Evolutionary conservation across 2,888 invertebrate species (phyloP).

Genomic region (Gerris lacustris): DNA sequence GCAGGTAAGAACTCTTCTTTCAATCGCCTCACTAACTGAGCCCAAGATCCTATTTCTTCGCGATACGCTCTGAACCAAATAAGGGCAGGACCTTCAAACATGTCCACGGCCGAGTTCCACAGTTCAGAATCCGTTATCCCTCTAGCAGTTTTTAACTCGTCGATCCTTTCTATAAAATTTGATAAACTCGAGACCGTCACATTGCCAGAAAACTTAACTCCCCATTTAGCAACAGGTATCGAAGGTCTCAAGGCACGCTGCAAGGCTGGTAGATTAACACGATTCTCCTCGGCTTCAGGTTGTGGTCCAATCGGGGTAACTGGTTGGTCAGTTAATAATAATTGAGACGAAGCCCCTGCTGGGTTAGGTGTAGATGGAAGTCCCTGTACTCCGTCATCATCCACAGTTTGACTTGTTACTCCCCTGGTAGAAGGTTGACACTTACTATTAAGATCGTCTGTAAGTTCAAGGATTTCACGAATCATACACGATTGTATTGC

Average conservation of each 20-base stretch:
- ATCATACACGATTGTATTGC: not conserved
- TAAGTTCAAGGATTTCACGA: not conserved
- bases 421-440: no score
- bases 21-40: conserved; percentile 11
- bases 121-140: conserved; percentile 23
- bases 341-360: no score
- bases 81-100: conserved; percentile 27
- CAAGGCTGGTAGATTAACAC: not conserved
- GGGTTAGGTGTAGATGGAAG: no score
- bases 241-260: not conserved
- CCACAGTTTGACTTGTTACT: no score
- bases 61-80: conserved; percentile 33
- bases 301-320: no score
- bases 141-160: conserved; percentile 26
- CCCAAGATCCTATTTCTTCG: conserved; percentile 13
- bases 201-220: conserved; percentile 22
- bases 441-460: not conserved
- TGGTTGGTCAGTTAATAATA: no score
- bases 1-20: conserved; percentile 24
- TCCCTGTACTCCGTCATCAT: no score
- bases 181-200: conserved; percentile 3
- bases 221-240: conserved; percentile 22
- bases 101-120: conserved; percentile 25
- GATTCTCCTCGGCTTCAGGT: no score
- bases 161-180: conserved; percentile 27